Evolutionary conservation across 2,113 vertebrate species (phyloP).

Genomic region (Barnardius zonarius): DNA sequence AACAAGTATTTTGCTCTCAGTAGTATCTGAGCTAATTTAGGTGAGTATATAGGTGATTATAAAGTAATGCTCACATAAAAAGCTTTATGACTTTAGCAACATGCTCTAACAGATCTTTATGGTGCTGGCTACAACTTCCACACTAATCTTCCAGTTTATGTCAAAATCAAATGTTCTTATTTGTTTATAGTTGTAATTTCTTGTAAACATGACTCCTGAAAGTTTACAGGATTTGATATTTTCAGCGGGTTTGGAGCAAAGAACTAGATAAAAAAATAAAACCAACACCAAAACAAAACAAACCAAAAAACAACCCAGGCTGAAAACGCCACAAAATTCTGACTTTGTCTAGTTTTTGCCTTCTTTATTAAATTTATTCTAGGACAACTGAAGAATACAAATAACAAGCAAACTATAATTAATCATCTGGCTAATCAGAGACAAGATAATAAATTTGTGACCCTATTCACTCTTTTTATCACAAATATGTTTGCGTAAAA

Average conservation of each 20-base stretch:
- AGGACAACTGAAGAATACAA: not conserved
- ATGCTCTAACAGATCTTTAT: not conserved
- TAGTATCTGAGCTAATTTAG: not conserved
- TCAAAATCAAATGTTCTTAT: not conserved
- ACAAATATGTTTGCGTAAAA: not conserved
- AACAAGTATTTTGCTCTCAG: not conserved
- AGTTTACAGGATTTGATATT: not conserved
- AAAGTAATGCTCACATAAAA: not conserved
- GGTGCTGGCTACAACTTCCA: not conserved
- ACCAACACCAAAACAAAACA: not conserved
- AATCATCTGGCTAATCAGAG: not conserved
- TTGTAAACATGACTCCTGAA: not conserved
- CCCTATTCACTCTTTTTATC: not conserved
- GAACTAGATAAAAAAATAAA: not conserved
- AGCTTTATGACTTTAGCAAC: not conserved
- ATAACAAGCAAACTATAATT: not conserved
- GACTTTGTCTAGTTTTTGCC: not conserved
- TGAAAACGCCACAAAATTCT: not conserved
- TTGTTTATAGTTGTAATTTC: not conserved
- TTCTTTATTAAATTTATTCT: not conserved
- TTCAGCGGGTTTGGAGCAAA: not conserved
- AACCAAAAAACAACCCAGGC: not conserved
- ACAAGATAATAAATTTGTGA: not conserved
- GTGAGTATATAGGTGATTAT: not conserved
- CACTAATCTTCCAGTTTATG: not conserved